Evolutionary conservation across 2,113 vertebrate genomes (phyloP).

Genomic region (Naja naja): DNA sequence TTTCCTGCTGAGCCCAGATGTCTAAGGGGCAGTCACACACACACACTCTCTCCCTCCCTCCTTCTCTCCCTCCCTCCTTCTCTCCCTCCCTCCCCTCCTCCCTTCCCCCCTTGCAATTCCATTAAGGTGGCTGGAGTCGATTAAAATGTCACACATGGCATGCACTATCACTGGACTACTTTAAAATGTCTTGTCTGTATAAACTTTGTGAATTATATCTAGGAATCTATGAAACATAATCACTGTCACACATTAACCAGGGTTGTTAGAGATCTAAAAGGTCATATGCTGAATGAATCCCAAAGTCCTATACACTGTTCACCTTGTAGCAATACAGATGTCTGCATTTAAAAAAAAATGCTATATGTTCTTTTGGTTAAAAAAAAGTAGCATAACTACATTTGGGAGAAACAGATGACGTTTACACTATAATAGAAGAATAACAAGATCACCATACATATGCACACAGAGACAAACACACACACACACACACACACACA

Average conservation of each 20-base stretch:
- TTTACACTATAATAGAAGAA: not conserved
- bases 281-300: conserved; percentile 34
- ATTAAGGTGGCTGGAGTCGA: conserved; percentile 21
- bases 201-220: conserved; percentile 43
- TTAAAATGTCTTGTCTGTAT: conserved; percentile 31
- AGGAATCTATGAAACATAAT: conserved; percentile 30
- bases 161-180: conserved; percentile 6
- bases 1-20: conserved; percentile 16
- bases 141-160: conserved; percentile 13
- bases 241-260: not conserved
- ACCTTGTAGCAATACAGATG: not conserved
- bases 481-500: not conserved
- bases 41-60: not conserved
- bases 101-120: not conserved
- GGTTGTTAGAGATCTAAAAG: conserved; percentile 19
- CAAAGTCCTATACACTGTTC: conserved; percentile 23
- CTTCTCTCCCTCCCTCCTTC: fast-evolving
- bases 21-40: not conserved
- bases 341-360: not conserved
- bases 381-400: not conserved
- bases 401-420: not conserved
- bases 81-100: fast-evolving
- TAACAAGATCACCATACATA: not conserved
- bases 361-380: not conserved
- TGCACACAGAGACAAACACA: not conserved